Evolutionary conservation across 92 coral and sea anemone genomes (phyloP), one percentile per base, ranked within the genome.

Genomic region (Bergia sp.): DNA sequence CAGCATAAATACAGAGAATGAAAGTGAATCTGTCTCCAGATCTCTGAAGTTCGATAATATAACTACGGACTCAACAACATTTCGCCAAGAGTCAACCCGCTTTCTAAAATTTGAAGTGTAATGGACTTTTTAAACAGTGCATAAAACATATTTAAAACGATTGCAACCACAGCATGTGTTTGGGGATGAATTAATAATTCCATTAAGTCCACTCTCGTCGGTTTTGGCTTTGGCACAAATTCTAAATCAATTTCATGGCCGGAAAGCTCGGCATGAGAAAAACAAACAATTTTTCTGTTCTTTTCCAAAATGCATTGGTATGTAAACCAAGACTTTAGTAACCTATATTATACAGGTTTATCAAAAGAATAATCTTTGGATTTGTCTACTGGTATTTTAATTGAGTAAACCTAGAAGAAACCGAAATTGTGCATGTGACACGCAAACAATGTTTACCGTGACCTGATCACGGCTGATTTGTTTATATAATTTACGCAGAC

Each of bases 401-500:
- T n/a, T 73, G 77, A 0, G 78, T 37, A 73, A 73, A 73, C 0
- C 78, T 73, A 73, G 78, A 73, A 37, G 78, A 37, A 73, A 73
- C 47, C 42, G 78, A 40, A 37, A 38, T 40, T 73, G 78, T 37
- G 78, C 78, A 73, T 38, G 78, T 73, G 49, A 47, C 23, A 47
- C 43, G 82, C 29, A 47, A 79, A 79, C 82, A 79, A 79, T 79
- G 82, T 23, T 77, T 77, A 23, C 82, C 58, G 82, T 23, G 61
- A 77, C 82, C 82, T 77, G 82, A 77, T 77, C 82, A 77, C 82
- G 82, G 82, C 82, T 77, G 82, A 77, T 77, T 77, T 77, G 82
- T 77, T 77, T 79, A 79, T 79, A 79, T 79, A 79, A 9, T 79
- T 79, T 79, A 79, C 2, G 66, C 83, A 79, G 83, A 79, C 67